Percentiles rank a stretch among this genome's conserved stretches.
Evolutionary conservation across 2,888 invertebrate species (phyloP).

Genomic region (Scaptomyza caliginosa): DNA sequence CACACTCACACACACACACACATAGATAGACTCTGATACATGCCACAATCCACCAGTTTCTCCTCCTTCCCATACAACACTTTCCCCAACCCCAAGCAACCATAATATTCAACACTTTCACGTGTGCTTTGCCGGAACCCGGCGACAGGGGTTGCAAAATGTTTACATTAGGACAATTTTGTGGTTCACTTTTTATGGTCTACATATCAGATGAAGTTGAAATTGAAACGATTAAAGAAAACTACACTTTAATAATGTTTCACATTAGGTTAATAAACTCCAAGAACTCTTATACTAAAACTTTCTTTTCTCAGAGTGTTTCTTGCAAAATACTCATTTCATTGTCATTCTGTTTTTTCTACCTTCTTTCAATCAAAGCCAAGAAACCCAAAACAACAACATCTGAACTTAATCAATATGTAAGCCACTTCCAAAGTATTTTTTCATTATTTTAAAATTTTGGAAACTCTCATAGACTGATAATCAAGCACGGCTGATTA

Average conservation of each 20-base stretch:
- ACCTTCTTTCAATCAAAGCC: background rate
- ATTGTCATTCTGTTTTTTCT: background rate
- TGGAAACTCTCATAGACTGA: background rate
- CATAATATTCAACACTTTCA: constrained; percentile 26
- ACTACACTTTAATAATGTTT: background rate
- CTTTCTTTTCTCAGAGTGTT: too few species aligned
- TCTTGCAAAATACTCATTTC: background rate
- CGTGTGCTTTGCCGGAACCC: constrained; percentile 22
- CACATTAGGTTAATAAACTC: background rate
- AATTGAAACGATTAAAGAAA: constrained; percentile 7
- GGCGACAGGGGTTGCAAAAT: constrained; percentile 33
- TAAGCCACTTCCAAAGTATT: constrained; percentile 14
- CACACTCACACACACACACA: background rate
- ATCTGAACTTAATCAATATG: background rate
- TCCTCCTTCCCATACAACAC: background rate
- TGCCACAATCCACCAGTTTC: background rate
- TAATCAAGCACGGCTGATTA: constrained; percentile 19
- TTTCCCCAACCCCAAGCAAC: background rate
- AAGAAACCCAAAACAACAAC: background rate
- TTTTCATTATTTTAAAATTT: constrained; percentile 12
- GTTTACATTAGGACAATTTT: constrained; percentile 10
- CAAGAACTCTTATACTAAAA: background rate
- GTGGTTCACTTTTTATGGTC: constrained; percentile 13
- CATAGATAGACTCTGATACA: too few species aligned
- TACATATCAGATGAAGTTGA: constrained; percentile 11